phyloP scores from a whole-genome alignment of 2,113 vertebrate species.

The Macquaria ambigua region DNA sequence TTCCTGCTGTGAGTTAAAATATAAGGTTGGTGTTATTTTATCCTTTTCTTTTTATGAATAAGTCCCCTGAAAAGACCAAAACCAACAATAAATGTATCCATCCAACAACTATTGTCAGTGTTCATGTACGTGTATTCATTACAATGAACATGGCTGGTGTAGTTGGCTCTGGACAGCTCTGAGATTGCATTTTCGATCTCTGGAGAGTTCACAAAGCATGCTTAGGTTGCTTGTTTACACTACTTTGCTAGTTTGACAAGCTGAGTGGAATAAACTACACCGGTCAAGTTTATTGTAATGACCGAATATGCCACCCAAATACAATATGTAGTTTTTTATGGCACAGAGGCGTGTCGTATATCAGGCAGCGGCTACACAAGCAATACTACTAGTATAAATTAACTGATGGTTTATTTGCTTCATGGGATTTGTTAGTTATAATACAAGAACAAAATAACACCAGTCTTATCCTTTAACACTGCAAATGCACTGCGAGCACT shows the following conservation, averaged over 20 bases:
- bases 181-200: not conserved
- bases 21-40: not conserved
- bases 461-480: not conserved
- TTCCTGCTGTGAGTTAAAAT: not conserved
- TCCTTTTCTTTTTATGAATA: not conserved
- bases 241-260: constrained; percentile 1
- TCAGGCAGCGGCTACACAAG: not conserved
- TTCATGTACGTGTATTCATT: not conserved
- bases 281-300: not conserved
- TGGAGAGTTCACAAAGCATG: not conserved
- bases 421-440: not conserved
- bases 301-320: not conserved
- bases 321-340: not conserved
- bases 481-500: not conserved
- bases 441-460: not conserved
- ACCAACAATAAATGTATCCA: not conserved
- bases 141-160: not conserved
- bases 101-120: not conserved
- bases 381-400: not conserved
- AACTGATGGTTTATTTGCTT: not conserved
- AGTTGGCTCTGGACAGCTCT: not conserved
- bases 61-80: not conserved
- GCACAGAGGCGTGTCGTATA: not conserved
- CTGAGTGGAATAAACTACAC: not conserved
- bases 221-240: not conserved